These are phyloP conservation scores for Chloroceryle amazona DNA, from an alignment of 2,797 vertebrate species.

Conservation along the genomic window DNA sequence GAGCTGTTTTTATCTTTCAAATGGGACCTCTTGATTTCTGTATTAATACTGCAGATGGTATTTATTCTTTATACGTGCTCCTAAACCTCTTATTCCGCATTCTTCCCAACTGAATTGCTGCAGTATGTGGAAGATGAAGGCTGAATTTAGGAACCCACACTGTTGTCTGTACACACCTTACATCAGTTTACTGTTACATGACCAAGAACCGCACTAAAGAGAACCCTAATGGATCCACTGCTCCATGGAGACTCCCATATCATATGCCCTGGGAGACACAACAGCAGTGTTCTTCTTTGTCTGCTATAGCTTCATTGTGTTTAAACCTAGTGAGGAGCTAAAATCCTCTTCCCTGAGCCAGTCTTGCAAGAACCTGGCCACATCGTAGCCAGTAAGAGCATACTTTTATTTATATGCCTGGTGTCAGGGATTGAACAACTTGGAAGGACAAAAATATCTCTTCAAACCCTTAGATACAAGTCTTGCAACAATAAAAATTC, in stretches of 20 bases:
- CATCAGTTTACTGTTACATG: background rate
- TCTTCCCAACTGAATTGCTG: background rate
- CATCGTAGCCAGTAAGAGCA: background rate
- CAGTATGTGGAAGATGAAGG: background rate
- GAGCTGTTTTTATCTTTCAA: background rate
- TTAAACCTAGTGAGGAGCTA: background rate
- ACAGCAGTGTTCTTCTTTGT: background rate
- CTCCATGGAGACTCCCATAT: background rate
- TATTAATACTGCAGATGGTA: background rate
- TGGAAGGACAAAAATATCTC: slow-evolving; percentile 41
- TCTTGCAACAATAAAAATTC: slow-evolving; percentile 28
- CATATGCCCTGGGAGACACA: background rate
- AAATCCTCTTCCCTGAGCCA: background rate
- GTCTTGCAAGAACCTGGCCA: background rate
- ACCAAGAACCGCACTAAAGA: background rate
- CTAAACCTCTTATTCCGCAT: background rate
- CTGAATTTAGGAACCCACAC: background rate
- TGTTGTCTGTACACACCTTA: background rate
- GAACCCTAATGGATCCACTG: background rate
- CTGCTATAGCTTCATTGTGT: background rate
- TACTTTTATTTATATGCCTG: slow-evolving; percentile 42
- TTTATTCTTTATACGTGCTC: background rate
- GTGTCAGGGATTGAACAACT: slow-evolving; percentile 34
- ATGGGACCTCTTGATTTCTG: background rate
- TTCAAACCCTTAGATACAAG: slow-evolving; percentile 11